Evolutionary conservation across 2,113 vertebrate species (phyloP).

Genomic region (Crotalus viridis): DNA sequence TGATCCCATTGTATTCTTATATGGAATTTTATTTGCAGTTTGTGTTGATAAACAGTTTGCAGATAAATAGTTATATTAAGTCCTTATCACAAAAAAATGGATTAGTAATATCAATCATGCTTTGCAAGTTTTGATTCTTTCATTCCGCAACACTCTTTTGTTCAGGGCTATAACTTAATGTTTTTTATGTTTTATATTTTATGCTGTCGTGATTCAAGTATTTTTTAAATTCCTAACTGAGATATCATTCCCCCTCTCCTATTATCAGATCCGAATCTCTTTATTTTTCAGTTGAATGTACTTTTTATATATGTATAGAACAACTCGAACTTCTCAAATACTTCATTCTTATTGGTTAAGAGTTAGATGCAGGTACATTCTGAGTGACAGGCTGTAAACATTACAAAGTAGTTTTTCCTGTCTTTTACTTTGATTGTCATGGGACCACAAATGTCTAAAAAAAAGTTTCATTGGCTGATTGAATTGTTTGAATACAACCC

Average conservation of each 20-base stretch:
- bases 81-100: background rate
- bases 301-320: background rate
- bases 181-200: background rate
- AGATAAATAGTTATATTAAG: background rate
- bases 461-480: background rate
- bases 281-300: background rate
- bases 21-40: background rate
- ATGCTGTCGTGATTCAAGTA: background rate
- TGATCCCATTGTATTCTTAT: background rate
- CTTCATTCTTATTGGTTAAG: background rate
- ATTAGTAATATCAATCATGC: background rate
- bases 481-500: background rate
- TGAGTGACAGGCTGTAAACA: background rate
- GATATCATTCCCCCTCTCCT: background rate
- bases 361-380: background rate
- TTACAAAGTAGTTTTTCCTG: background rate
- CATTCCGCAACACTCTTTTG: background rate
- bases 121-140: background rate
- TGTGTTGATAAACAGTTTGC: background rate
- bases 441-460: background rate
- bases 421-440: background rate
- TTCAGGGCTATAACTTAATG: background rate
- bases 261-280: background rate
- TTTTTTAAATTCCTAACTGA: background rate
- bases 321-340: background rate